Evolutionary conservation across 1,140 invertebrate genomes (phyloP), one percentile per base, ranked within the genome.

Genomic region (Heliothis virescens): DNA sequence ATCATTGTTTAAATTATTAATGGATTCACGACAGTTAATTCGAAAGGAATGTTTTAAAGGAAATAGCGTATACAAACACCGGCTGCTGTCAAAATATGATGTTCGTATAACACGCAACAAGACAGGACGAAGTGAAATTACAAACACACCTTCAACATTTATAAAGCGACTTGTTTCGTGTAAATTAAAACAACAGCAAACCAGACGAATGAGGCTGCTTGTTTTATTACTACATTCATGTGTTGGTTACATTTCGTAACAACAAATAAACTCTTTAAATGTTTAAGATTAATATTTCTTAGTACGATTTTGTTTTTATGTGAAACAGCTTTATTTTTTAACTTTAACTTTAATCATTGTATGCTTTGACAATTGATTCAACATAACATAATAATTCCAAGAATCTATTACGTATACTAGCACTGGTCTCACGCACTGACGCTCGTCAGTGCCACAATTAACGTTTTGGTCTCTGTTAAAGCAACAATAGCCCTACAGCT

Each of bases 111-210:
- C 62, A 65, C 62, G 62, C 62, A 48, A 65, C 47, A 47, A 65
- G 62, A 65, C 62, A 47, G 62, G 62, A 65, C 62, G 62, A 34
- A 10, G 62, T 65, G 62, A 65, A 65, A 47, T 47, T 65, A 47
- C 16, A 63, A 65, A 16, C 53, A 18, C 60, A 63, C 29, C 34
- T 63, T 63, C 3, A 16, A 63, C 60, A 63, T 63, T 63, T 41
- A n/a, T 63, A 41, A 41, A 63, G 41, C 62, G 34, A 3, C 34
- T 62, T n/a, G 62, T 65, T 65, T 65, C 62, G 41, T 65, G 34
- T 34, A n/a, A 65, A 65, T 63, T 65, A 47, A 47, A 18, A 47
- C 62, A 65, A 65, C 34, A 65, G 47, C 47, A 47, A 65, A 65
- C 5, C 41, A 47, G 62, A 18, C 62, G 12, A 21, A 13, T 63